A percentile compares a stretch with the other conserved stretches of the same genome.
Evolutionary conservation across 2,888 invertebrate genomes (phyloP).

Genomic region (Hypena proboscidalis): DNA sequence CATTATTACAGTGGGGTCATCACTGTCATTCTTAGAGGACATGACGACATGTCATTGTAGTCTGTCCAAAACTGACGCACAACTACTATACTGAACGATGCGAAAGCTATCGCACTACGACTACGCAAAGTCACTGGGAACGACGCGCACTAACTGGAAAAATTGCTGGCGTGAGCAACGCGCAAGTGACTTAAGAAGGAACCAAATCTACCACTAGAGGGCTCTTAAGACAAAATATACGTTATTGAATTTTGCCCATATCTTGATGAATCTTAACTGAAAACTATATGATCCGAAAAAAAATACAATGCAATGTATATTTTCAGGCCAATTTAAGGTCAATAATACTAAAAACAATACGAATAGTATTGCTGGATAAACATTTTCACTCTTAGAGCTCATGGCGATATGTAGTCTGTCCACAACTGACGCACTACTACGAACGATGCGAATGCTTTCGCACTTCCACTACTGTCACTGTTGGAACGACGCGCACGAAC

Average conservation of each 20-base stretch:
- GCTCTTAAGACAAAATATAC: no score
- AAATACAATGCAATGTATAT: no score
- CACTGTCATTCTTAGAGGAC: conserved; percentile 30
- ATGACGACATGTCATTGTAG: conserved; percentile 31
- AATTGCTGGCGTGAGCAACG: not conserved
- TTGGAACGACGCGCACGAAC: conserved; percentile 45
- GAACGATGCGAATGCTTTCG: no score
- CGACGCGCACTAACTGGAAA: conserved; percentile 38
- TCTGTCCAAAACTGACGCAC: conserved; percentile 38
- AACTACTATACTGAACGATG: conserved; percentile 64
- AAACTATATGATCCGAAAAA: no score
- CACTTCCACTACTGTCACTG: conserved; percentile 54
- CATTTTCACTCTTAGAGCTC: conserved; percentile 30
- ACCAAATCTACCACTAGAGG: no score
- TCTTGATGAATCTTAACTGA: no score
- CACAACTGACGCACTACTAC: conserved; percentile 45
- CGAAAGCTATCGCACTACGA: conserved; percentile 43
- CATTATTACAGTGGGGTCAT: conserved; percentile 41
- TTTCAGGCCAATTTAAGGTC: no score
- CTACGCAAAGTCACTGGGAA: conserved; percentile 60
- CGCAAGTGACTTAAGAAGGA: no score
- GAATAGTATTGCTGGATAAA: conserved; percentile 52
- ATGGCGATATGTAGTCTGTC: conserved; percentile 35
- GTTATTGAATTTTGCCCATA: no score
- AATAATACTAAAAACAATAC: no score